A percentile compares a stretch with the other conserved stretches of the same genome.
Conservation (phyloP, 2,113 vertebrate genomes). For the Rhinopithecus roxellana region DNA sequence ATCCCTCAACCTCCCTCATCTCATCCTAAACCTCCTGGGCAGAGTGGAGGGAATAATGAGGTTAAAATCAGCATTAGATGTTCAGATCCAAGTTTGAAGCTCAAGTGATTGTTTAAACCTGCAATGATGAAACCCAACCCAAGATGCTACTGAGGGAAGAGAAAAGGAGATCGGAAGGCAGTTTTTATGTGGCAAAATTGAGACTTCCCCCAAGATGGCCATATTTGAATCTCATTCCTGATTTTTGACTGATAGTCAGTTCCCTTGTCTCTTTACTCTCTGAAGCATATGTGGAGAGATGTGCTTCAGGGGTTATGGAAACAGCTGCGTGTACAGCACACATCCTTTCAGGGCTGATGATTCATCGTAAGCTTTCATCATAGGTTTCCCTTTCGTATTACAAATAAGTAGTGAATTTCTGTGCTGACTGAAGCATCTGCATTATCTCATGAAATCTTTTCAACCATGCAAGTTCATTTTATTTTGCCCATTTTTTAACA, state of each 20-base stretch:
- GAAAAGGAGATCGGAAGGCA: background rate
- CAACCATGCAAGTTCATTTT: background rate
- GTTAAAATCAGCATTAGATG: background rate
- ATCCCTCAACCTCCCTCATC: background rate
- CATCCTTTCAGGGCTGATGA: background rate
- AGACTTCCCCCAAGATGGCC: background rate
- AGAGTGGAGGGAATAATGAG: background rate
- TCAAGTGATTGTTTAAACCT: background rate
- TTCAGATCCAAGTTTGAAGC: background rate
- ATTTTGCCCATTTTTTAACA: background rate
- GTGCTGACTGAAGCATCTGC: background rate
- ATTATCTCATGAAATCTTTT: background rate
- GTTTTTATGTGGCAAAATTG: background rate
- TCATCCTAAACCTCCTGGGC: background rate
- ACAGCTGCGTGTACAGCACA: background rate
- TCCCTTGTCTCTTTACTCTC: background rate
- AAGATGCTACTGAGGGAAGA: background rate
- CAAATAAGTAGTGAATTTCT: background rate
- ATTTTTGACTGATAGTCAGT: background rate
- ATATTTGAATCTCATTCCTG: background rate
- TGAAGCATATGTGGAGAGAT: background rate
- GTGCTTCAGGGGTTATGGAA: background rate
- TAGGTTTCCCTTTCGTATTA: background rate
- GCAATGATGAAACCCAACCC: background rate
- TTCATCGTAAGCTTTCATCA: background rate